phyloP scores from a whole-genome alignment of 2,113 vertebrate genomes.

The Vimba vimba region DNA sequence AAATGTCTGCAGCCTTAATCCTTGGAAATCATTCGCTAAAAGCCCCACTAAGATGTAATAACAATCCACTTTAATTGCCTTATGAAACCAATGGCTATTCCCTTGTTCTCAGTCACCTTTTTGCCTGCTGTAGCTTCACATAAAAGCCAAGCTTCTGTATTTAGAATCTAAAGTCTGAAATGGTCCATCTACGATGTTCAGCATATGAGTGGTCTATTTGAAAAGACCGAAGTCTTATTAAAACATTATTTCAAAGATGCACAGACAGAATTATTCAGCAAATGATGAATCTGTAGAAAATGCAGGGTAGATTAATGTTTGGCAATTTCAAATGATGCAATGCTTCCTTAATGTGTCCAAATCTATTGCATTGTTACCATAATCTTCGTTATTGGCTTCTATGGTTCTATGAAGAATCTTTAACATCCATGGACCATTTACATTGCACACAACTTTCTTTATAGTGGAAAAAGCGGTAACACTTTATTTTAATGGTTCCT shows the following conservation, averaged over 20 bases:
- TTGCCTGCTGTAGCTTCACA: background rate
- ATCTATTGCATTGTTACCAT: background rate
- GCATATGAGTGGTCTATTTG: background rate
- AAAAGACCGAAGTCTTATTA: background rate
- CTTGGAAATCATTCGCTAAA: background rate
- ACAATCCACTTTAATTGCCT: slow-evolving; percentile 1
- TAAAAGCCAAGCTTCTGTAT: slow-evolving; percentile 29
- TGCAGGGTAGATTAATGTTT: background rate
- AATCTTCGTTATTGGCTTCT: too few relatives aligned
- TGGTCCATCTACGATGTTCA: slow-evolving; percentile 13
- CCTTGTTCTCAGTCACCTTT: background rate
- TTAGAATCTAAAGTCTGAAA: slow-evolving; percentile 1
- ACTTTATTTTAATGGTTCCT: too few relatives aligned
- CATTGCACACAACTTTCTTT: too few relatives aligned
- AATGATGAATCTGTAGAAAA: background rate
- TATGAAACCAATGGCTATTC: background rate
- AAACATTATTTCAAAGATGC: background rate
- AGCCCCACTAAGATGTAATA: background rate
- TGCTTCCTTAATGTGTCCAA: background rate
- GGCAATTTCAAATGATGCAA: background rate
- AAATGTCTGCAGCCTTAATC: slow-evolving; percentile 18
- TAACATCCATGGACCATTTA: too few relatives aligned
- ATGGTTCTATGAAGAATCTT: too few relatives aligned
- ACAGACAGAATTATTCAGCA: background rate
- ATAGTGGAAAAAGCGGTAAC: too few relatives aligned